A percentile compares a stretch with the other conserved stretches of the same genome.
These are phyloP conservation scores for Dendrolimus punctatus DNA, from an alignment of 1,140 invertebrate genomes.

Conservation along the genomic window DNA sequence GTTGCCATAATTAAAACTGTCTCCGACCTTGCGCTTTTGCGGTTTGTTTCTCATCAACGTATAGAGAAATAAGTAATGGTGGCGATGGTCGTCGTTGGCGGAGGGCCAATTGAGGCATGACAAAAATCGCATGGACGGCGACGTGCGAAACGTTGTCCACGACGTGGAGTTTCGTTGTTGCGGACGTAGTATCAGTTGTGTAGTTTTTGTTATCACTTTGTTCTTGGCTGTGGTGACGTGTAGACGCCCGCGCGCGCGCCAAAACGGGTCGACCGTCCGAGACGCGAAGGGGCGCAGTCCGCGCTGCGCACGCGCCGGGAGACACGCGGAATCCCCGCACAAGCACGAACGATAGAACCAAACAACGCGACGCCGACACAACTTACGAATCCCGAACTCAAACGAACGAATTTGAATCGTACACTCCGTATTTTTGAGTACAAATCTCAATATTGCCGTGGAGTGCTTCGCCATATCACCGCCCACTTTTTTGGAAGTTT, in stretches of 20 bases:
- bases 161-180: slow-evolving; percentile 15
- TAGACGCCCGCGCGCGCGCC: slow-evolving; percentile 39
- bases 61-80: slow-evolving; percentile 21
- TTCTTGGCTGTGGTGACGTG: slow-evolving; percentile 40
- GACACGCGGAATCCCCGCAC: slow-evolving; percentile 26
- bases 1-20: slow-evolving; percentile 6
- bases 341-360: too few species aligned
- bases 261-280: slow-evolving; percentile 27
- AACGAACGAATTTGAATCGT: slow-evolving; percentile 42
- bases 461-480: slow-evolving; percentile 11
- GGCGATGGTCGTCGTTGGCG: slow-evolving; percentile 33
- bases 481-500: slow-evolving; percentile 6
- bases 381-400: slow-evolving; percentile 29
- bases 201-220: slow-evolving; percentile 59
- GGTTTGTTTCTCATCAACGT: slow-evolving; percentile 30
- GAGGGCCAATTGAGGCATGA: slow-evolving; percentile 38
- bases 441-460: slow-evolving; percentile 14
- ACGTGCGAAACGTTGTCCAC: slow-evolving; percentile 25
- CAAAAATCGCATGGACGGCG: slow-evolving; percentile 24
- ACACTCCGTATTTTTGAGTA: slow-evolving; percentile 17
- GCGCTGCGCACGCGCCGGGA: slow-evolving; percentile 38
- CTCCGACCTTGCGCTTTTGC: slow-evolving; percentile 22
- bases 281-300: slow-evolving; percentile 24
- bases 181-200: slow-evolving; percentile 41
- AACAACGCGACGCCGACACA: slow-evolving; percentile 13